These are phyloP conservation scores for Orthonyx spaldingii DNA, from an alignment of 2,113 vertebrate species.

Conservation along the genomic window DNA sequence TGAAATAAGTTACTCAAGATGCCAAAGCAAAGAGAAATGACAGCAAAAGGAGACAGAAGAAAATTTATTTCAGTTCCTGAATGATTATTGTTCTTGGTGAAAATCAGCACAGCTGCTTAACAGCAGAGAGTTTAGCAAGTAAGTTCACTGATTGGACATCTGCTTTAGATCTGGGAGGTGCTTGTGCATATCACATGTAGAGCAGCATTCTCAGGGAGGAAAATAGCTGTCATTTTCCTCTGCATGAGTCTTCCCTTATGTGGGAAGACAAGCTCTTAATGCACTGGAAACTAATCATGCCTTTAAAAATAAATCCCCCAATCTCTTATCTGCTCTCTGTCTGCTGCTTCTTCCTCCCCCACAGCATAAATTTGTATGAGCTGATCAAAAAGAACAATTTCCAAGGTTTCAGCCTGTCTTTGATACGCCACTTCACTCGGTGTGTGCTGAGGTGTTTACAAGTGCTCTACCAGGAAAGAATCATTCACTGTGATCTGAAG, in stretches of 20 bases:
- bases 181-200: neutral
- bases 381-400: constrained; percentile 93
- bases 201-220: neutral
- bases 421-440: constrained; percentile 84
- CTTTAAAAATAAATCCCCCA: neutral
- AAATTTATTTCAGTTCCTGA: neutral
- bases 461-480: constrained; percentile 88
- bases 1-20: neutral
- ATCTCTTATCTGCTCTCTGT: neutral
- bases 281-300: neutral
- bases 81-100: neutral
- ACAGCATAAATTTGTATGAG: constrained; percentile 90
- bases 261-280: neutral
- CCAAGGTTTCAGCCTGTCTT: constrained; percentile 87
- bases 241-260: neutral
- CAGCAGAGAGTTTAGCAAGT: neutral
- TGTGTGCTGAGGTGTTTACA: constrained; percentile 88
- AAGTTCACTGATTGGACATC: neutral
- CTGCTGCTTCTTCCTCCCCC: neutral
- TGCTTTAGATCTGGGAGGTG: neutral
- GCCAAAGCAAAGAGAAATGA: neutral
- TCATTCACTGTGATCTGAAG: constrained; percentile 95
- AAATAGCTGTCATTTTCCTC: neutral
- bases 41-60: neutral
- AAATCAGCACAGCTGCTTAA: neutral